Evolutionary conservation across 1,140 invertebrate species (phyloP).

Genomic region (Drosophila tani): DNA sequence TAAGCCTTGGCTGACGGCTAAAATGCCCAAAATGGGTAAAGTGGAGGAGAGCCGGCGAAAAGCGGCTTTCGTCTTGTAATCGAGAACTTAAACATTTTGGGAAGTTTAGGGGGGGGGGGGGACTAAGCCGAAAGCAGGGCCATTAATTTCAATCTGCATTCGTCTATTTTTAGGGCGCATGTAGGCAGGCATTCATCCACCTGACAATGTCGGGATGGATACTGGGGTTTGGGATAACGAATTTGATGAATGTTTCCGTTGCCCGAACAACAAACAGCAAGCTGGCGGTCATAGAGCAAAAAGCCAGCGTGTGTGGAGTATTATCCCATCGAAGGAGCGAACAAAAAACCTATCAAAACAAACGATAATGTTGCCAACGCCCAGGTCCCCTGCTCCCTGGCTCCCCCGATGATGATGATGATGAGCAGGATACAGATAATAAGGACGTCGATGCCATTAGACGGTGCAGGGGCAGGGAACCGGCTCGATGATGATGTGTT

Average conservation of each 20-base stretch:
- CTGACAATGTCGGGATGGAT: slow-evolving; percentile 52
- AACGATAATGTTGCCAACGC: slow-evolving; percentile 68
- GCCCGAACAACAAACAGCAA: slow-evolving; percentile 36
- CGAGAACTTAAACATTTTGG: slow-evolving; percentile 67
- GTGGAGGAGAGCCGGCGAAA: slow-evolving; percentile 10
- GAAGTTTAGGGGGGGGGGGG: not conserved
- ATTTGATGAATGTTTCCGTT: slow-evolving; percentile 78
- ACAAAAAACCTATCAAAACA: slow-evolving; percentile 76
- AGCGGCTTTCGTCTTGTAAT: slow-evolving; percentile 65
- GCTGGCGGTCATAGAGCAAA: slow-evolving; percentile 26
- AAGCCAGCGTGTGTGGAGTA: slow-evolving; percentile 40
- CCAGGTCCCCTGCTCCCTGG: too few relatives aligned
- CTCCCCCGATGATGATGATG: slow-evolving; percentile 52
- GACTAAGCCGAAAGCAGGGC: not conserved
- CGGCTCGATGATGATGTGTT: slow-evolving; percentile 58
- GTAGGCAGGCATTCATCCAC: slow-evolving; percentile 52
- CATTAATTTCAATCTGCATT: slow-evolving; percentile 77
- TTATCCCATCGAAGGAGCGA: slow-evolving; percentile 30
- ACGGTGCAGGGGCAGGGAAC: slow-evolving; percentile 33
- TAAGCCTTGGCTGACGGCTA: slow-evolving; percentile 6
- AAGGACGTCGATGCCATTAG: slow-evolving; percentile 70
- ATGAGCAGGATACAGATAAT: slow-evolving; percentile 70
- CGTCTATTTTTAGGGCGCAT: slow-evolving; percentile 64
- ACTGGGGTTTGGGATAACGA: slow-evolving; percentile 46
- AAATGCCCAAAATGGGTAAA: slow-evolving; percentile 1